A percentile compares a stretch with the other conserved stretches of the same genome.
Conservation (phyloP, 2,888 invertebrate species). For the Drosophila colorata region DNA sequence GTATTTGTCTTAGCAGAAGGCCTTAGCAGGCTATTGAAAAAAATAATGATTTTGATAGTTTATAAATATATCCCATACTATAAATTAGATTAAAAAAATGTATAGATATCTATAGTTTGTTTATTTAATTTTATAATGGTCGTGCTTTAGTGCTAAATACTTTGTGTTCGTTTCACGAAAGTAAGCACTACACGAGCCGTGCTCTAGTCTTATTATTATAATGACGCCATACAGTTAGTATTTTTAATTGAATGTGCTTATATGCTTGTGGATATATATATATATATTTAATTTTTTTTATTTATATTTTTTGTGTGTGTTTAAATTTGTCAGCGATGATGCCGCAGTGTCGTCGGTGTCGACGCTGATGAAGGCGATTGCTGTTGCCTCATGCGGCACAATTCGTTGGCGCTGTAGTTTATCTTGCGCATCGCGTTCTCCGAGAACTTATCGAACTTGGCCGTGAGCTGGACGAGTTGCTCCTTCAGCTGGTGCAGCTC, state of each 20-base stretch:
- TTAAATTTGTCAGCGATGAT: slow-evolving; percentile 47
- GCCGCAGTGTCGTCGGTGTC: slow-evolving; percentile 46
- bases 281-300: background rate
- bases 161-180: background rate
- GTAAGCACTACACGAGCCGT: too few species aligned
- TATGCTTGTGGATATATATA: slow-evolving; percentile 5
- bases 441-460: slow-evolving; percentile 80
- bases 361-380: slow-evolving; percentile 31
- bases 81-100: too few species aligned
- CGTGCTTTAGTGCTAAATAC: too few species aligned
- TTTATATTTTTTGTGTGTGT: too few species aligned
- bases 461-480: slow-evolving; percentile 73
- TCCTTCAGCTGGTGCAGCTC: slow-evolving; percentile 76
- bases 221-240: background rate
- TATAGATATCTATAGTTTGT: too few species aligned
- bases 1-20: too few species aligned
- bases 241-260: too few species aligned
- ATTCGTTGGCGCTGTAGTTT: slow-evolving; percentile 78
- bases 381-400: slow-evolving; percentile 78
- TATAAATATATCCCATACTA: too few species aligned
- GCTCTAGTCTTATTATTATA: background rate
- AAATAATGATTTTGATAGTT: too few species aligned
- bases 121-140: too few species aligned
- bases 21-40: too few species aligned
- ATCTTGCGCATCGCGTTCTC: slow-evolving; percentile 79